Conservation (phyloP, 2,113 vertebrate genomes). For the Sitta europaea region DNA sequence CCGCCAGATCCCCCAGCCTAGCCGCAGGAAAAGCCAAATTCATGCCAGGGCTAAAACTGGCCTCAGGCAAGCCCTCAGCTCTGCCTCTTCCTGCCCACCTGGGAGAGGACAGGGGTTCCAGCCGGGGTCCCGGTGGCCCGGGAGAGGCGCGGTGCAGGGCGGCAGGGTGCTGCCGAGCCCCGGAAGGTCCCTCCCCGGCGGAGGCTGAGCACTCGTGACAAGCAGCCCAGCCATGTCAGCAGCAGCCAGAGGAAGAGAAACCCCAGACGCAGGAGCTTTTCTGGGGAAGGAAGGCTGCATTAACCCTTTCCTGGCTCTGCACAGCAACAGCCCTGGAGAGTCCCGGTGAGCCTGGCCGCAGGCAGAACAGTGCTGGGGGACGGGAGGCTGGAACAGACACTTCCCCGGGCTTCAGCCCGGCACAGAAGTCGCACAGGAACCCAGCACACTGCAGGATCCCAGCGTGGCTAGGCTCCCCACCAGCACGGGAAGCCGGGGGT, state of each 20-base stretch:
- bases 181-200: not conserved
- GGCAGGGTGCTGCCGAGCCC: fast-evolving
- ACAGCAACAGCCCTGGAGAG: not conserved
- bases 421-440: fast-evolving
- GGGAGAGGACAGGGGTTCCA: not conserved
- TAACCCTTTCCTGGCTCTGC: not conserved
- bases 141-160: not conserved
- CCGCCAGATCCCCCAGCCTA: fast-evolving
- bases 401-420: not conserved
- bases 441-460: fast-evolving
- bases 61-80: not conserved
- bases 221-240: not conserved
- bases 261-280: constrained; percentile 11
- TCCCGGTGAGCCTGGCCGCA: fast-evolving
- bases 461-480: fast-evolving
- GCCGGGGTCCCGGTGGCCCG: fast-evolving
- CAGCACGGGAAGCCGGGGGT: fast-evolving
- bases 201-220: not conserved
- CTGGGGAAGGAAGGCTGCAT: constrained; percentile 10
- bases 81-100: not conserved
- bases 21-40: fast-evolving
- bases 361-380: not conserved
- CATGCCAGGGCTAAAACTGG: not conserved
- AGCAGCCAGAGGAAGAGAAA: constrained; percentile 55
- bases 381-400: not conserved